Base-by-base conservation (phyloP, 2,797 vertebrate genomes). In the Silurus lanzhouensis region DNA sequence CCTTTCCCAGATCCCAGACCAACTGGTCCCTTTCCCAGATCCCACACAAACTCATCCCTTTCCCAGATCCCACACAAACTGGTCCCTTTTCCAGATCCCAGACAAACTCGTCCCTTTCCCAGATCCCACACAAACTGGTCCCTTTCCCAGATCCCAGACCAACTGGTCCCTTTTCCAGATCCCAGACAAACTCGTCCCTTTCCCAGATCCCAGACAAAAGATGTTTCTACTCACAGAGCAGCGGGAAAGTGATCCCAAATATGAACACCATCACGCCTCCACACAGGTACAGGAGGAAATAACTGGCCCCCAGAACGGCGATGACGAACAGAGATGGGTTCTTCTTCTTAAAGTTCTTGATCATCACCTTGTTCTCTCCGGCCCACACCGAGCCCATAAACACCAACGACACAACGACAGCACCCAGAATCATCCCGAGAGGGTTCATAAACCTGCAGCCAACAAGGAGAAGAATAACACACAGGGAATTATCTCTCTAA, bases 201-300 rank as follows among this genome's bases (percentile, higher is more conserved):
- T 31, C 31, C 31, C 31, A 31, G 31, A 31, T 31, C 31, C 31
- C 31, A 31, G 31, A 31, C 31, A 31, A 31, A 80, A 80, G 61
- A 1, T n/a, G 19, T n/a, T 64, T n/a, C 14, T 78, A 97, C 98
- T 98, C 92, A 99, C 98, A 88, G 88, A 99, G 91, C 90, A 99
- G 91, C 75, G 98, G 98, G 88, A 99, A 97, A 0, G 97, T 97
- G 94, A 99, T 98, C 75, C 98, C 98, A 57, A 99, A 98, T 91
- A 99, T 94, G 88, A 99, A 99, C 87, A 99, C 97, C 97, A 99
- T 95, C 90, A 99, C 97, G 0, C 98, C 98, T 6, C 97, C 98
- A 14, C 95, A 97, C 89, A 99, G 93, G 31, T 96, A 98, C 85
- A 99, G 95, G 92, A 99, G 87, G 88, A 99, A 96, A 94, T 98